These are phyloP conservation scores for Cercocebus atys DNA, from an alignment of 2,113 vertebrate species.

Conservation along the genomic window DNA sequence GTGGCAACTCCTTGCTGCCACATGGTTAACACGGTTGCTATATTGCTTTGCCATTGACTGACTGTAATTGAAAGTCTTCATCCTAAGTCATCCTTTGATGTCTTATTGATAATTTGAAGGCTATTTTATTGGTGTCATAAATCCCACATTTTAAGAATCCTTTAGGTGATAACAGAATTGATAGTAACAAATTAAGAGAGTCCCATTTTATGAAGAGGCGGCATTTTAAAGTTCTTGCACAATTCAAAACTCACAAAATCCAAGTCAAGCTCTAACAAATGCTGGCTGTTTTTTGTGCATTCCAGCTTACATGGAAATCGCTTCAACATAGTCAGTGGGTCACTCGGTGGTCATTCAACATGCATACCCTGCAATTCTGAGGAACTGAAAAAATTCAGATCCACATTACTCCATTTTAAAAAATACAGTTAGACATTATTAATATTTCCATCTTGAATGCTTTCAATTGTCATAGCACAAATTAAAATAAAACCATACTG, in stretches of 20 bases:
- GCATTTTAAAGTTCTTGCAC: neutral
- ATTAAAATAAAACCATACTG: neutral
- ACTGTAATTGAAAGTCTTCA: neutral
- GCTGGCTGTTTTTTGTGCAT: neutral
- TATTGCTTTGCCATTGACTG: neutral
- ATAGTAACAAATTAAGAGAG: neutral
- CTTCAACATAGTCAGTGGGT: neutral
- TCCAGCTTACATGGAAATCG: too few species aligned
- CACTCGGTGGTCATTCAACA: too few species aligned
- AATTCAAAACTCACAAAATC: neutral
- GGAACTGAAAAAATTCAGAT: neutral
- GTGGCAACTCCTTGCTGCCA: neutral
- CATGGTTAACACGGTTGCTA: neutral
- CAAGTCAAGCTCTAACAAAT: neutral
- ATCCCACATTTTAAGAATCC: neutral
- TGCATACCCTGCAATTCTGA: neutral
- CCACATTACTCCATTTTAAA: neutral
- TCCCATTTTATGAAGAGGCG: neutral
- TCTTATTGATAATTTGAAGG: neutral
- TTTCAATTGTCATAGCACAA: neutral
- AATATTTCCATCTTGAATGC: neutral
- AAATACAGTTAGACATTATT: neutral
- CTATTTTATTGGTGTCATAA: neutral
- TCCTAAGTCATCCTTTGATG: neutral
- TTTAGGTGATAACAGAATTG: neutral